Evolutionary conservation across 2,113 vertebrate species (phyloP).

Genomic region (Plotosus lineatus): DNA sequence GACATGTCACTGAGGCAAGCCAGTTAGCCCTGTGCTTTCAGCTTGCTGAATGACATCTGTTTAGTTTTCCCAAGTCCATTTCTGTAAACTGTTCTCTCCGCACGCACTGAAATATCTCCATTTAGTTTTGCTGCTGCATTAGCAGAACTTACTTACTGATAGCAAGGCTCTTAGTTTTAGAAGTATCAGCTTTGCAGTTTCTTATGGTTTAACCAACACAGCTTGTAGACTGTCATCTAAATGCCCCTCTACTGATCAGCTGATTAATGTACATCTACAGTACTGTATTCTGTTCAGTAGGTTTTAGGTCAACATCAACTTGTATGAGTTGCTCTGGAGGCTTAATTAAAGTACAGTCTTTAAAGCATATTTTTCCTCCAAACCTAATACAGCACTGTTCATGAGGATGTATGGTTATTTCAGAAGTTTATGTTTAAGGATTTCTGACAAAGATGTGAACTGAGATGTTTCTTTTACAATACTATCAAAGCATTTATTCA

Average conservation of each 20-base stretch:
- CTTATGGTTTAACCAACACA: conserved; percentile 18
- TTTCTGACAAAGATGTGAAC: neutral
- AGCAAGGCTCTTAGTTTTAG: conserved; percentile 12
- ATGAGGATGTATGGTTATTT: neutral
- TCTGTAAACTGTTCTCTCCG: neutral
- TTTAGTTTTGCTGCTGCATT: conserved; percentile 18
- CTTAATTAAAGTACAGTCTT: neutral
- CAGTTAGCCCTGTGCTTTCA: too few relatives aligned
- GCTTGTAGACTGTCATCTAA: conserved; percentile 13
- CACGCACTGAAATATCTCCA: neutral
- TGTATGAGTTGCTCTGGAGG: neutral
- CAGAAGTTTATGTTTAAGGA: neutral
- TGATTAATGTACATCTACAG: neutral
- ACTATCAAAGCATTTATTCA: neutral
- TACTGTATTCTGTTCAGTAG: neutral
- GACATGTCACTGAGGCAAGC: too few relatives aligned
- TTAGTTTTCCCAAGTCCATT: too few relatives aligned
- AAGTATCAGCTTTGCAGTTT: conserved; percentile 38
- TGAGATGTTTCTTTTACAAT: neutral
- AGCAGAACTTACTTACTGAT: conserved; percentile 30
- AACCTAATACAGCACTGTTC: neutral
- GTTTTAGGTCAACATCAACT: conserved; percentile 7
- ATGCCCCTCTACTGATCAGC: neutral
- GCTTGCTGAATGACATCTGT: too few relatives aligned
- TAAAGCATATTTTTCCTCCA: conserved; percentile 2